Evolutionary conservation across 2,113 vertebrate species (phyloP).

Genomic region (Silurus asotus): DNA sequence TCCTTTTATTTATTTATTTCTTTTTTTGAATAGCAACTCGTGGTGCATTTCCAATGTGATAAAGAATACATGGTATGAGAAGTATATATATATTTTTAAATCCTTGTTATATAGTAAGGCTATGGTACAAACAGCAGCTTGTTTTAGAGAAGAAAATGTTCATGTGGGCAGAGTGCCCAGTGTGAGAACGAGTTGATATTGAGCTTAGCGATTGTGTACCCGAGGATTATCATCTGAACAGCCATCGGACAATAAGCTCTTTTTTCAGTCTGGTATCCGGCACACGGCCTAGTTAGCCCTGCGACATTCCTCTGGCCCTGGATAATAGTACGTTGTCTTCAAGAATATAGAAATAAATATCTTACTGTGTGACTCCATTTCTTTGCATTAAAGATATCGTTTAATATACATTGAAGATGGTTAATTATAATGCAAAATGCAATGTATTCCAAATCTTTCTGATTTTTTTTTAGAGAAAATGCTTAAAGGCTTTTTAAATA

Average conservation of each 20-base stretch:
- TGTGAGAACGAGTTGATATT: slow-evolving; percentile 57
- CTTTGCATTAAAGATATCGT: slow-evolving; percentile 16
- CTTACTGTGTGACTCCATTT: slow-evolving; percentile 6
- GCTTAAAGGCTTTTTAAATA: background rate
- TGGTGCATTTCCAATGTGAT: background rate
- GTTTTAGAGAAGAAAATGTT: slow-evolving; percentile 44
- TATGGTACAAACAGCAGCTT: slow-evolving; percentile 4
- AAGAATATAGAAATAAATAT: slow-evolving; percentile 18
- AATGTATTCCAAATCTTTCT: background rate
- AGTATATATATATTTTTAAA: background rate
- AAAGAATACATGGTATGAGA: background rate
- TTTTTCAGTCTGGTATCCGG: slow-evolving; percentile 53
- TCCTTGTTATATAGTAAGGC: background rate
- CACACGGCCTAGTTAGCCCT: slow-evolving; percentile 31
- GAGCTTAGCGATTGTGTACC: slow-evolving; percentile 58
- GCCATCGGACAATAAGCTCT: slow-evolving; percentile 57
- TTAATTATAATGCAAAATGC: background rate
- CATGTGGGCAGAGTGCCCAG: slow-evolving; percentile 49
- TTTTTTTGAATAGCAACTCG: background rate
- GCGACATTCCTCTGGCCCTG: slow-evolving; percentile 42
- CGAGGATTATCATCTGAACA: slow-evolving; percentile 67
- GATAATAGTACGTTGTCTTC: slow-evolving; percentile 33
- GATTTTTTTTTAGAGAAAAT: too few relatives aligned
- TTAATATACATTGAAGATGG: background rate
- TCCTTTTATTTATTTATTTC: background rate